Evolutionary conservation across 2,888 invertebrate genomes (phyloP).

Genomic region (Alloscopus bannaensis): DNA sequence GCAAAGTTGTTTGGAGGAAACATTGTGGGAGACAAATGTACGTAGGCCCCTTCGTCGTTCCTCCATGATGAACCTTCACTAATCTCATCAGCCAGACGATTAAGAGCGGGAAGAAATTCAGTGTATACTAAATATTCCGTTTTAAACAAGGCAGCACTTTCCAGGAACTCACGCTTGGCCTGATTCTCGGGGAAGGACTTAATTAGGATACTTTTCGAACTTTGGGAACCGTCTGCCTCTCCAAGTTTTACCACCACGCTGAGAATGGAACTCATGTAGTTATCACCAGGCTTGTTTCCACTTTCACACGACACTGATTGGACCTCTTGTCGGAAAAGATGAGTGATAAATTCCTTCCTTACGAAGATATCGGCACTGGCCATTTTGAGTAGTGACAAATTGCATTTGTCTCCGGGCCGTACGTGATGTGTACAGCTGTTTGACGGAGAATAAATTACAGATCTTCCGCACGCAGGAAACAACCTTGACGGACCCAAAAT

Average conservation of each 20-base stretch:
- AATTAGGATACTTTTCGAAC: slow-evolving; percentile 11
- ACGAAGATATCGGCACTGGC: neutral
- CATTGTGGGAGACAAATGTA: too few species aligned
- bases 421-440: too few species aligned
- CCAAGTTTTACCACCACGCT: neutral
- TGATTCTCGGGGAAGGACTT: slow-evolving; percentile 32
- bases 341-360: slow-evolving; percentile 15
- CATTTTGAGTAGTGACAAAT: neutral
- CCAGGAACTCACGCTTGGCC: slow-evolving; percentile 13
- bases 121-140: slow-evolving; percentile 28
- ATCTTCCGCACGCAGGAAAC: too few species aligned
- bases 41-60: too few species aligned
- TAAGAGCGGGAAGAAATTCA: slow-evolving; percentile 29
- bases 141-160: slow-evolving; percentile 8
- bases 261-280: slow-evolving; percentile 28
- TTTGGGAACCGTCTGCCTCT: neutral
- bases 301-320: neutral
- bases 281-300: slow-evolving; percentile 33
- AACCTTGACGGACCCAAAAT: too few species aligned
- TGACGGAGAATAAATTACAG: too few species aligned
- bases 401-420: neutral
- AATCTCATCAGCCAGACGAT: slow-evolving; percentile 12
- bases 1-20: too few species aligned
- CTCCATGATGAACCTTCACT: neutral
- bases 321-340: slow-evolving; percentile 3